phyloP scores from a whole-genome alignment of 2,113 vertebrate genomes.

The Chloropsis cyanopogon region DNA sequence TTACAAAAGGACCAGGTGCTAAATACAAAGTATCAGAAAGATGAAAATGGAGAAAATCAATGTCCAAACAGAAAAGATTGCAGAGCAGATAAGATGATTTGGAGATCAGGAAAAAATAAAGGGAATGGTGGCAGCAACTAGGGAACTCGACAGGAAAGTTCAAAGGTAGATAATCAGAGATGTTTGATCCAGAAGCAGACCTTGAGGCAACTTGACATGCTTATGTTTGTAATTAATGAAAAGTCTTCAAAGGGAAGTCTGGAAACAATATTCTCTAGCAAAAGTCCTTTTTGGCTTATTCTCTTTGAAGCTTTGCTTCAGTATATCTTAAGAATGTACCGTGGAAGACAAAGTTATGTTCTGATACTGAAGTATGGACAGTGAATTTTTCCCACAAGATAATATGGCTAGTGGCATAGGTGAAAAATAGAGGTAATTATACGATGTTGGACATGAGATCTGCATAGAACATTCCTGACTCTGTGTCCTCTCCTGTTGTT shows the following conservation, averaged over 20 bases:
- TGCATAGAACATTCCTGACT: neutral
- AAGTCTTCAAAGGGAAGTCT: neutral
- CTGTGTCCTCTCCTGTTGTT: neutral
- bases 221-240: neutral
- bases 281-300: neutral
- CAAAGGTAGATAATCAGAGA: neutral
- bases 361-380: neutral
- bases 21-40: neutral
- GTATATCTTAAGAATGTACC: neutral
- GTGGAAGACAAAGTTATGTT: neutral
- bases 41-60: neutral
- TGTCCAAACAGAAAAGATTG: neutral
- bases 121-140: neutral
- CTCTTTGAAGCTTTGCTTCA: neutral
- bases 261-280: neutral
- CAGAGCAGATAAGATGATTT: neutral
- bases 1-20: slow-evolving; percentile 41
- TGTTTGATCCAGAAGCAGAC: neutral
- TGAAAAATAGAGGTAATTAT: neutral
- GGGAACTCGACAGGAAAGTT: neutral
- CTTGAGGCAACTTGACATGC: neutral
- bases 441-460: neutral
- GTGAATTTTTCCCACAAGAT: neutral
- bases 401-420: neutral
- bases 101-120: neutral